Evolutionary conservation across 2,797 vertebrate genomes (phyloP).

Genomic region (Danio kyathit): DNA sequence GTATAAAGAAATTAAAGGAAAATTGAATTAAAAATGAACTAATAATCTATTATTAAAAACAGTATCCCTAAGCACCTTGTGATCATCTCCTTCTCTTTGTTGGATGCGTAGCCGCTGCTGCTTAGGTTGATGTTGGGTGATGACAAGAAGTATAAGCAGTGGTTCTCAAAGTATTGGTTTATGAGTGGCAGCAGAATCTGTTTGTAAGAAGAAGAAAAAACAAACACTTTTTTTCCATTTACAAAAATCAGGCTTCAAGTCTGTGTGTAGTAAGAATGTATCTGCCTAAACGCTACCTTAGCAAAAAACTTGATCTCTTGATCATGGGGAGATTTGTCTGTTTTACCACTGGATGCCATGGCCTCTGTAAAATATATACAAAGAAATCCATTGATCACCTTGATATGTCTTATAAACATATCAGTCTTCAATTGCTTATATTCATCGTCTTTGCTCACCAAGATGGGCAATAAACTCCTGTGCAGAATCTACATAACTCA

Average conservation of each 20-base stretch:
- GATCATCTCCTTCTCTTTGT: conserved; percentile 99
- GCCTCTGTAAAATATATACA: conserved; percentile 87
- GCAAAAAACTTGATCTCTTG: conserved; percentile 99
- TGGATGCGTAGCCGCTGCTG: conserved; percentile 95
- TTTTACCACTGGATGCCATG: conserved; percentile 95
- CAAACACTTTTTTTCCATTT: too few species aligned
- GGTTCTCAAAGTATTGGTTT: conserved; percentile 97
- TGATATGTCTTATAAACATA: neutral
- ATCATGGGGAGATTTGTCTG: conserved; percentile 96
- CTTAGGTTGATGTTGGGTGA: conserved; percentile 93
- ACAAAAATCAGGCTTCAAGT: neutral
- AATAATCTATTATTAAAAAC: neutral
- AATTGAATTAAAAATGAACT: neutral
- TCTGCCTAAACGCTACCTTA: conserved; percentile 83
- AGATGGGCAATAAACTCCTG: conserved; percentile 99
- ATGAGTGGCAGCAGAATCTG: conserved; percentile 94
- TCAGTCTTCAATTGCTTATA: neutral
- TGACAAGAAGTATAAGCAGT: conserved; percentile 95
- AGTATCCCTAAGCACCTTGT: too few species aligned
- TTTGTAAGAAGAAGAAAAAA: neutral
- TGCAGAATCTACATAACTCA: conserved; percentile 94
- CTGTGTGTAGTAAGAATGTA: neutral
- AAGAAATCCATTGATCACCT: conserved; percentile 1
- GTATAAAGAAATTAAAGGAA: too few species aligned
- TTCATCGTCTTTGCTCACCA: conserved; percentile 78